phyloP scores from a whole-genome alignment of 2,113 vertebrate genomes.

The Ictalurus punctatus region DNA sequence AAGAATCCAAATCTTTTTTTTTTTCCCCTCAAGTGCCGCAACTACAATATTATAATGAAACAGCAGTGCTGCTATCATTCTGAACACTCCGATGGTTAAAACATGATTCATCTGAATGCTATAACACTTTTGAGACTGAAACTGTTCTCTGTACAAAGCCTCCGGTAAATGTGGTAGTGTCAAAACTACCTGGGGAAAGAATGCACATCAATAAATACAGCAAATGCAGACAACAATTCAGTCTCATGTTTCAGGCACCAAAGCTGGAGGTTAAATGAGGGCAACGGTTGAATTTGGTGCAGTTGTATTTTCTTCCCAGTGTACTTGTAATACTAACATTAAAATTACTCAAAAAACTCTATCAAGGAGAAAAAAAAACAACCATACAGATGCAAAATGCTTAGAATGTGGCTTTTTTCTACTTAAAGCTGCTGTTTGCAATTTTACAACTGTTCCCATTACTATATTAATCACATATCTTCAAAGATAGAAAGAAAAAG shows the following conservation, averaged over 20 bases:
- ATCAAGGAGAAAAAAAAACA: background rate
- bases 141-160: background rate
- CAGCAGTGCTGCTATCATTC: background rate
- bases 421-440: background rate
- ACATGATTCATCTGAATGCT: constrained; percentile 14
- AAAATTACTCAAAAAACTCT: background rate
- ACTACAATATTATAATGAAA: background rate
- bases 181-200: background rate
- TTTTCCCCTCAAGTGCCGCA: background rate
- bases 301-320: background rate
- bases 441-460: background rate
- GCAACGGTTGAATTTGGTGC: background rate
- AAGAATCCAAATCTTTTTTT: background rate
- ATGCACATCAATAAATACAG: background rate
- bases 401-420: background rate
- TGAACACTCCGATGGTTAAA: background rate
- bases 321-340: background rate
- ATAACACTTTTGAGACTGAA: background rate
- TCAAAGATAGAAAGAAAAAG: background rate
- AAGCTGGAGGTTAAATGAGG: constrained; percentile 16
- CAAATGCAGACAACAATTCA: background rate
- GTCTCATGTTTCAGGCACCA: background rate
- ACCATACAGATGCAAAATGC: background rate
- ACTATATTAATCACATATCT: background rate
- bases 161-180: background rate